phyloP scores from a whole-genome alignment of 1,140 invertebrate species.

The Panonychus citri region DNA sequence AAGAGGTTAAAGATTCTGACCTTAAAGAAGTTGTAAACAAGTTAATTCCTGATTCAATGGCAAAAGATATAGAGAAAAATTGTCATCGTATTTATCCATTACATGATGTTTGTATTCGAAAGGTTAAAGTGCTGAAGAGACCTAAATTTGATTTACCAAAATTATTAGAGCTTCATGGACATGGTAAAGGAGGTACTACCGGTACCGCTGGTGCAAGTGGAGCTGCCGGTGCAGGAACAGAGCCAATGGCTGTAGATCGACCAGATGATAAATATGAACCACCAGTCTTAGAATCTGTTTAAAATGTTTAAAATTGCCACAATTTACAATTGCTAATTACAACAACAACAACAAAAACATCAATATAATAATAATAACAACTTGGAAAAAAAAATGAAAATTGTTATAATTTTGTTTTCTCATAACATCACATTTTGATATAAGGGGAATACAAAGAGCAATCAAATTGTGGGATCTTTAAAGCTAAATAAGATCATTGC shows the following conservation, averaged over 20 bases:
- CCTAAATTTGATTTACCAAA: conserved; percentile 91
- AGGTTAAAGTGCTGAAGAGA: conserved; percentile 97
- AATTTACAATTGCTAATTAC: no score
- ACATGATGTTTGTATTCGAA: conserved; percentile 92
- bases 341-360: no score
- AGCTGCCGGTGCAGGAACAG: conserved; percentile 18
- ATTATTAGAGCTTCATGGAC: conserved; percentile 83
- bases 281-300: conserved; percentile 81
- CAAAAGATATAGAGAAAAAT: conserved; percentile 93
- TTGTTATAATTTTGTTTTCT: no score
- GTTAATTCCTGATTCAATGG: conserved; percentile 87
- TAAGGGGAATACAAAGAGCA: no score
- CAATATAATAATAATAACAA: no score
- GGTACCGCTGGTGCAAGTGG: conserved; percentile 34
- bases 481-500: no score
- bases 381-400: no score
- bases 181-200: conserved; percentile 22
- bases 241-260: conserved; percentile 60
- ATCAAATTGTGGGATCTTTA: no score
- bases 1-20: conserved; percentile 63
- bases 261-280: conserved; percentile 84
- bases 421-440: no score
- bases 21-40: conserved; percentile 87
- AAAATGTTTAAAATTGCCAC: no score
- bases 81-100: conserved; percentile 91